Evolutionary conservation across 2,113 vertebrate genomes (phyloP).

Genomic region (Heterochromis multidens): DNA sequence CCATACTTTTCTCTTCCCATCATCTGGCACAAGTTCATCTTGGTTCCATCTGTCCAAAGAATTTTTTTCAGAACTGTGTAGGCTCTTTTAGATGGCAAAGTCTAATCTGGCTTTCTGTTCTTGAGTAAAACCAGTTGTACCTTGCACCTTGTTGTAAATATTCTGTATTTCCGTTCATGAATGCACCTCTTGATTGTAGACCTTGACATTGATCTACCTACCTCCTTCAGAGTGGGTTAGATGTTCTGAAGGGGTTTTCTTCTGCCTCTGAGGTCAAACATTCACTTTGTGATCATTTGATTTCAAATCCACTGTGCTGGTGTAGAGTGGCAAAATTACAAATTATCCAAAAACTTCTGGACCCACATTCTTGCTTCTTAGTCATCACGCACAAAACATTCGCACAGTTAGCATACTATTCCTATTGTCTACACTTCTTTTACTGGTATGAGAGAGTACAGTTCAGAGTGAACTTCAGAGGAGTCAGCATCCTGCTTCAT

Average conservation of each 20-base stretch:
- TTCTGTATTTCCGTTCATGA: neutral
- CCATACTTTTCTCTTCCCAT: too few relatives aligned
- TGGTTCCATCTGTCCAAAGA: neutral
- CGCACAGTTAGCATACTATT: neutral
- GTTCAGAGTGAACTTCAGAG: constrained; percentile 20
- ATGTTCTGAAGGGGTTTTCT: neutral
- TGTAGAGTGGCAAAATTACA: neutral
- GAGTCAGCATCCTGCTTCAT: neutral
- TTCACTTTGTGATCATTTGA: neutral
- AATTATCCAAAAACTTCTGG: neutral
- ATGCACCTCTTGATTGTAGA: neutral
- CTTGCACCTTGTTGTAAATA: neutral
- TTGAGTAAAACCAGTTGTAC: neutral
- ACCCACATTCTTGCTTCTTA: neutral
- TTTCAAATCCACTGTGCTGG: neutral
- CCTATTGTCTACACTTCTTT: neutral
- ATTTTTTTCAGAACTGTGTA: neutral
- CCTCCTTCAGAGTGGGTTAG: neutral
- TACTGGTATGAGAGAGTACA: neutral
- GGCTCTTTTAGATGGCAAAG: neutral
- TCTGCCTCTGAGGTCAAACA: neutral
- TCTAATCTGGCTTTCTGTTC: too few relatives aligned
- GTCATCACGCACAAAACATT: neutral
- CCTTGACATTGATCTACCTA: neutral
- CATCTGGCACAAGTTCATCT: too few relatives aligned